Evolutionary conservation across 2,113 vertebrate species (phyloP).

Genomic region (Tyrannus savana): DNA sequence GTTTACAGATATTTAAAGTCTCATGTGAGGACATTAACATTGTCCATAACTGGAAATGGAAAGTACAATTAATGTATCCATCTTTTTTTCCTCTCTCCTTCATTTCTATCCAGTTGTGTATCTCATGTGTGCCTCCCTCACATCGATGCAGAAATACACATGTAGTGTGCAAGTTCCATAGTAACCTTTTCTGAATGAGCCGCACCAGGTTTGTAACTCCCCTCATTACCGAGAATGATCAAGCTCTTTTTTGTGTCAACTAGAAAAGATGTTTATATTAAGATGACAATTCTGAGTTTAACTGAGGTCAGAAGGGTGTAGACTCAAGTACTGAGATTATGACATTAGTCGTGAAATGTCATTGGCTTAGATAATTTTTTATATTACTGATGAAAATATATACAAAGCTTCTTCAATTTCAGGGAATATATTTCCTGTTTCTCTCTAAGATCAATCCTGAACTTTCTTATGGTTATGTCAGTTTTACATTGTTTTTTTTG

Average conservation of each 20-base stretch:
- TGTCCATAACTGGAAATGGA: not conserved
- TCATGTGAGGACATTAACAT: not conserved
- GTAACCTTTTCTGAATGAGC: not conserved
- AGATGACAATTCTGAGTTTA: not conserved
- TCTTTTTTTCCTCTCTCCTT: not conserved
- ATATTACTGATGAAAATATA: not conserved
- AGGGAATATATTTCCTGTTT: not conserved
- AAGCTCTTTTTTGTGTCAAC: not conserved
- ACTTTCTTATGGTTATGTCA: not conserved
- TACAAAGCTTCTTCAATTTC: not conserved
- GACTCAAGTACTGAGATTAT: not conserved
- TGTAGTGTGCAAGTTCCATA: not conserved
- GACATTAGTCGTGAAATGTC: not conserved
- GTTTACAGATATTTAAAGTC: not conserved
- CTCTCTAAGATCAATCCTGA: not conserved
- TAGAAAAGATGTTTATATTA: not conserved
- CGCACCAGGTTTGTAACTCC: not conserved
- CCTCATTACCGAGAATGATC: not conserved
- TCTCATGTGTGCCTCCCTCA: fast-evolving
- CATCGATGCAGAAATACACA: not conserved
- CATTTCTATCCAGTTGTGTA: not conserved
- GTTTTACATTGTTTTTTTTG: not conserved
- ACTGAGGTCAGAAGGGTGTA: not conserved
- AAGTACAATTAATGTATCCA: not conserved
- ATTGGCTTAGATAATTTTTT: not conserved